Conservation (phyloP, 2,113 vertebrate genomes). For the Mustelus asterias region DNA sequence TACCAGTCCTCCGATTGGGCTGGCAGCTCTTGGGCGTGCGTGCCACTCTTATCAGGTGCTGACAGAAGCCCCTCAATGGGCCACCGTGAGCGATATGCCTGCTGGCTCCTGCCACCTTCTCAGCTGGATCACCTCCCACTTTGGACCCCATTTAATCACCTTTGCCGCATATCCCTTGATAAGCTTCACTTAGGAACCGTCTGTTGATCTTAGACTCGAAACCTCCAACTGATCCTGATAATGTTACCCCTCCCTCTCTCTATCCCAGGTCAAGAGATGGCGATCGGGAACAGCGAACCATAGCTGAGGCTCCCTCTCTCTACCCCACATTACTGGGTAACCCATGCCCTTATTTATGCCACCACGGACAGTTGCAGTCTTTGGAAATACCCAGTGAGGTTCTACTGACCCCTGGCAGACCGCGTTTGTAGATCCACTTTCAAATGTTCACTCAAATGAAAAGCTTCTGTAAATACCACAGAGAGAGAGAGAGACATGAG, state of each 20-base stretch:
- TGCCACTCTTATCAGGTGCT: too few species aligned
- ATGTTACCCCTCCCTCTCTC: not conserved
- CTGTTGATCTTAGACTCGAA: not conserved
- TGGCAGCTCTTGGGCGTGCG: too few species aligned
- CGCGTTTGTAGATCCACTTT: not conserved
- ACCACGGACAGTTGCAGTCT: not conserved
- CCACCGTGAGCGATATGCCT: too few species aligned
- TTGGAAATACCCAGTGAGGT: not conserved
- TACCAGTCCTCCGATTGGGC: too few species aligned
- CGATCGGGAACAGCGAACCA: not conserved
- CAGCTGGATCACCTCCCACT: too few species aligned
- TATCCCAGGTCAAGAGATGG: not conserved
- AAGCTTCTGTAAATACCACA: not conserved
- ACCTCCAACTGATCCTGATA: not conserved
- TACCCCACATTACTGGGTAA: not conserved
- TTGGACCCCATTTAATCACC: not conserved
- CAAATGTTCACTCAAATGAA: not conserved
- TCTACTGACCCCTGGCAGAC: not conserved
- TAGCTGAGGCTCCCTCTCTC: not conserved
- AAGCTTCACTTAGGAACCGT: not conserved
- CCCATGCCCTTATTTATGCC: not conserved
- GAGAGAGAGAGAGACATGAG: not conserved
- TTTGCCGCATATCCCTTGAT: not conserved
- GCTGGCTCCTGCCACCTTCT: too few species aligned
- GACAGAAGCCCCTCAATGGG: too few species aligned